These are phyloP conservation scores for Pionites leucogaster DNA, from an alignment of 2,113 vertebrate genomes.

Conservation along the genomic window DNA sequence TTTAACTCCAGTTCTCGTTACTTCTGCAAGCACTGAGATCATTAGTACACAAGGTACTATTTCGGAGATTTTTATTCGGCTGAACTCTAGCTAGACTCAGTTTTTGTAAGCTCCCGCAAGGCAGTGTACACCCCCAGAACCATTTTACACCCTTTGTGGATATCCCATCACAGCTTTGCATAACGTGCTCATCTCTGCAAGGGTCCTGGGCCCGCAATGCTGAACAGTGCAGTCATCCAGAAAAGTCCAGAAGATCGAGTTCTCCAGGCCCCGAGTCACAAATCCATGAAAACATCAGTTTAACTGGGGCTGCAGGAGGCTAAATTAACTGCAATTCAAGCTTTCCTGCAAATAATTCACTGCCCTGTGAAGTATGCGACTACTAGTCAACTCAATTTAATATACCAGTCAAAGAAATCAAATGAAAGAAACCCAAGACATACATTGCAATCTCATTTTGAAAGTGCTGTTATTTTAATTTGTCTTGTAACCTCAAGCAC, in stretches of 20 bases:
- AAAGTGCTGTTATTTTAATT: not conserved
- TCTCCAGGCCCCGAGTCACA: not conserved
- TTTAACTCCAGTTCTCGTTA: not conserved
- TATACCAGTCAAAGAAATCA: slow-evolving; percentile 3
- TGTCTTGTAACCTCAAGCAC: not conserved
- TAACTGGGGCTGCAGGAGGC: not conserved
- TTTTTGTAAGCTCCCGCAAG: not conserved
- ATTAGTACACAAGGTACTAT: not conserved
- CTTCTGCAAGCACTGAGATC: not conserved
- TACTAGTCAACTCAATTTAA: slow-evolving; percentile 27
- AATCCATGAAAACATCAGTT: not conserved
- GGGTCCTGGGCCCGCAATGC: too few species aligned
- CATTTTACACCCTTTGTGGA: not conserved
- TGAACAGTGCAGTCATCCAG: not conserved
- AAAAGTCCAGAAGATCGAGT: not conserved
- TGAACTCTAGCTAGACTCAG: not conserved
- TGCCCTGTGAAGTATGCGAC: not conserved
- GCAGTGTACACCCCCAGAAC: not conserved
- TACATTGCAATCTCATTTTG: not conserved
- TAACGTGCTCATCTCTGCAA: fast-evolving
- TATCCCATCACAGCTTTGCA: not conserved
- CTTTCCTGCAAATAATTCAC: slow-evolving; percentile 10
- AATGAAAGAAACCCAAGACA: not conserved
- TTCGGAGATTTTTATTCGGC: not conserved
- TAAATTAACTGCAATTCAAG: not conserved